A percentile compares a stretch with the other conserved stretches of the same genome.
Conservation (phyloP, 2,113 vertebrate genomes). For the Mungos mungo region DNA sequence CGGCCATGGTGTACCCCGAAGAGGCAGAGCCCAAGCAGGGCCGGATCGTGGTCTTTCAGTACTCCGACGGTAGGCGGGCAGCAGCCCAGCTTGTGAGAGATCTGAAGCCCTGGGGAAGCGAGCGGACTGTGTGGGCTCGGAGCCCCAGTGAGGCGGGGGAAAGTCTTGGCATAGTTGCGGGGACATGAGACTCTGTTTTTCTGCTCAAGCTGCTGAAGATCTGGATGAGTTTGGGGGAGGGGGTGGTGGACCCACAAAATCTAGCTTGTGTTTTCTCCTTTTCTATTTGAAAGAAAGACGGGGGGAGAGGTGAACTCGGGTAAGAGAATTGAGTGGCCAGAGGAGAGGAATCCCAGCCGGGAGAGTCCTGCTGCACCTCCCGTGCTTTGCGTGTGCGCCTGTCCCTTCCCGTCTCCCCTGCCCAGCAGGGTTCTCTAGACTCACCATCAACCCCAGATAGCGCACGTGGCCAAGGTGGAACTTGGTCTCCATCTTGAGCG, state of each 20-base stretch:
- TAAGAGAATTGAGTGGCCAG: neutral
- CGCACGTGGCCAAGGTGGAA: neutral
- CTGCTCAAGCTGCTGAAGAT: neutral
- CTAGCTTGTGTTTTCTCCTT: neutral
- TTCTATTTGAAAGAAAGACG: neutral
- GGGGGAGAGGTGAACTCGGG: neutral
- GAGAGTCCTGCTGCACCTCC: neutral
- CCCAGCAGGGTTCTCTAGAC: neutral
- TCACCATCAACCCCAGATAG: neutral
- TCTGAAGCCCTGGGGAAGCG: neutral
- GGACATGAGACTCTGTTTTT: neutral
- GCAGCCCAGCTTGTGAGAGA: fast-evolving
- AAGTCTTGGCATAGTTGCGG: neutral
- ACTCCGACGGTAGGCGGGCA: slow-evolving; percentile 92
- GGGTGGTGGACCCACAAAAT: neutral
- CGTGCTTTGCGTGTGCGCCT: neutral
- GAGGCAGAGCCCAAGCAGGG: slow-evolving; percentile 99
- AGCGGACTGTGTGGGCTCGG: neutral
- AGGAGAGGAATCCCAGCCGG: neutral
- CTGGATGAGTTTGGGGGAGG: neutral
- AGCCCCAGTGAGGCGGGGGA: neutral
- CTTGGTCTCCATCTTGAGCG: neutral
- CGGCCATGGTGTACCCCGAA: slow-evolving; percentile 98
- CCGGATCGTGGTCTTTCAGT: slow-evolving; percentile 98
- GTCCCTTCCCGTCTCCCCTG: neutral